Base-by-base conservation (phyloP, 2,888 invertebrate genomes). In the Chelonus formosanus region DNA sequence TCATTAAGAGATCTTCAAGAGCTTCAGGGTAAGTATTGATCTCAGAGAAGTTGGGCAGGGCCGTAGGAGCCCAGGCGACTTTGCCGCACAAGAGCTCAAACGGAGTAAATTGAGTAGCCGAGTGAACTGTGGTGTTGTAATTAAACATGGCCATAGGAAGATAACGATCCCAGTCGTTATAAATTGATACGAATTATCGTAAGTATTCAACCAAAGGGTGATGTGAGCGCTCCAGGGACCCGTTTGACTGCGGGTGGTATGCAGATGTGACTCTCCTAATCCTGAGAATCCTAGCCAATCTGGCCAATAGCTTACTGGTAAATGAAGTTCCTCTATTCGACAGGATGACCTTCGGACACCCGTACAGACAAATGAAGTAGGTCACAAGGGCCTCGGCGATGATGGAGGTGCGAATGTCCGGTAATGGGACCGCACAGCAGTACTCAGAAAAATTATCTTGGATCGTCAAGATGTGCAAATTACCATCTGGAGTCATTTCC, bases 381-480 rank as follows among this genome's bases (percentile, higher is more conserved):
- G 4, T 59, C n/a, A 52, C 59, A 31, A 65, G n/a, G 7, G 52
- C 65, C 5, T 65, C 59, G 1, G 45, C 65, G 5, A 66, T 61
- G 1, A 56, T 66, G 4, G 8, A 10, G 3, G 56, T 55, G 0
- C 50, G 36, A 8, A 52, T 57, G 34, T 71, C 56, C 0, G 61
- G 45, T 5, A 72, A 35, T 0, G 67, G 48, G 2, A 67, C 10
- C 2, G 54, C 63, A 35, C 32, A 6, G 32, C 65, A 68, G 40
- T 63, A 62, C n/a, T 70, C 67, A 5, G 65, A 57, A 3, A 67
- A 40, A 36, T 66, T 62, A 32, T 63, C 47, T 44, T 70, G 65
- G 5, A 67, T 56, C 34, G 65, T 67, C 0, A 67, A 10, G 3
- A 69, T 57, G 31, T 69, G 63, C 8, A 53, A 34, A 20, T 67